Conservation (phyloP, 2,888 invertebrate genomes). For the Barypeithes pellucidus region DNA sequence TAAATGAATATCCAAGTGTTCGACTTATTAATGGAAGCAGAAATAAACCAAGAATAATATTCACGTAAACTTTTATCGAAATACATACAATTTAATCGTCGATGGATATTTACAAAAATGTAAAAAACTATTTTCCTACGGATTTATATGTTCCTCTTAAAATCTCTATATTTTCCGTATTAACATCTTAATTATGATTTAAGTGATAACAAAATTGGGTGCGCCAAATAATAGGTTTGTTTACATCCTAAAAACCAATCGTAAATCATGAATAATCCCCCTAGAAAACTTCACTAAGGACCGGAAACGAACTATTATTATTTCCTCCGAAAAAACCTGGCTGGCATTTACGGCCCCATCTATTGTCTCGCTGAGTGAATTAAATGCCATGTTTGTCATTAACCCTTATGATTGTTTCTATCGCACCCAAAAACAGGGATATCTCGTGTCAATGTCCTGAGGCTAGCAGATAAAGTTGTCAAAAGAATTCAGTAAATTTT, state of each 20-base stretch:
- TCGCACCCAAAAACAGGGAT: conserved; percentile 19
- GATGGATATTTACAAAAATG: too few species aligned
- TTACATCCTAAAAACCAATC: conserved; percentile 13
- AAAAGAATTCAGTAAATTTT: too few species aligned
- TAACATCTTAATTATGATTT: conserved; percentile 3
- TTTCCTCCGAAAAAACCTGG: conserved; percentile 3
- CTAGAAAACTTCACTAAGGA: background rate
- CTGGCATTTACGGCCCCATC: conserved; percentile 18
- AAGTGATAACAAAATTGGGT: background rate
- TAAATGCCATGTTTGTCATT: conserved; percentile 27
- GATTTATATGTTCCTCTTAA: background rate
- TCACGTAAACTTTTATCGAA: too few species aligned
- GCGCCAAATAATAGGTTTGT: conserved; percentile 13
- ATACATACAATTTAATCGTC: too few species aligned
- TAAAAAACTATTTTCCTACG: background rate
- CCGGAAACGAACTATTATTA: conserved; percentile 9
- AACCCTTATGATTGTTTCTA: conserved; percentile 7
- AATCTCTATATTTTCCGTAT: background rate
- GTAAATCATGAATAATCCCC: conserved; percentile 5
- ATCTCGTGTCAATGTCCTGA: conserved; percentile 9
- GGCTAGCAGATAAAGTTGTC: background rate
- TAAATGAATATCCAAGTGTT: too few species aligned
- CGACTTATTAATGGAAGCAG: too few species aligned
- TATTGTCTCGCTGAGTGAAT: conserved; percentile 15
- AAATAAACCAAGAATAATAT: too few species aligned